These are phyloP conservation scores for Apocheima hispidaria DNA, from an alignment of 2,888 invertebrate species.

Conservation along the genomic window DNA sequence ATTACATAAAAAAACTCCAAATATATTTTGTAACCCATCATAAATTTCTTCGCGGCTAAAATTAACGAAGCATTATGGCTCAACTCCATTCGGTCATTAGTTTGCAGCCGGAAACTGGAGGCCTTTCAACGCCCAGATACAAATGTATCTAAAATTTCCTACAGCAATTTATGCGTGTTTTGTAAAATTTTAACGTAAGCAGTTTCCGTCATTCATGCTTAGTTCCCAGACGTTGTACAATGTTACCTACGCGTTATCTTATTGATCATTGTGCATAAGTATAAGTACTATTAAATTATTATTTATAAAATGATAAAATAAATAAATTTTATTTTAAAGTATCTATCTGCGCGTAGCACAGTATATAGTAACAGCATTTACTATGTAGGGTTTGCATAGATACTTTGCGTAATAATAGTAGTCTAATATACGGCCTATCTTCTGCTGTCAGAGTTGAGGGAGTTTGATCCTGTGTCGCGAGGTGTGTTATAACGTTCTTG, in stretches of 20 bases:
- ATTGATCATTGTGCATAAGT: neutral
- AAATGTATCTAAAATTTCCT: conserved; percentile 12
- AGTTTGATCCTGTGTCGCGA: no score
- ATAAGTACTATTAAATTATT: neutral
- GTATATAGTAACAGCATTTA: no score
- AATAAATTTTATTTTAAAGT: no score
- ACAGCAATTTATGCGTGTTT: conserved; percentile 5
- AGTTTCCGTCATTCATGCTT: conserved; percentile 14
- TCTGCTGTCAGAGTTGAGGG: no score
- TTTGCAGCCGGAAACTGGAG: conserved; percentile 22
- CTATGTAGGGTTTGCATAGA: no score
- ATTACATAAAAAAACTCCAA: conserved; percentile 1
- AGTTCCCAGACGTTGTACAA: conserved; percentile 12
- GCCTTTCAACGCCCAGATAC: conserved; percentile 22
- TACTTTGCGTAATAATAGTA: no score
- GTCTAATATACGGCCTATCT: no score
- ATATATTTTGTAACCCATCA: conserved; percentile 8
- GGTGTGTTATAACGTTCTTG: no score
- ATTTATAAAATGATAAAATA: no score
- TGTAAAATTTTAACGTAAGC: conserved; percentile 11
- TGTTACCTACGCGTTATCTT: no score
- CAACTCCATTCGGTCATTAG: conserved; percentile 28
- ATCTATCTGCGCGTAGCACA: no score
- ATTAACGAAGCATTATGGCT: conserved; percentile 13
- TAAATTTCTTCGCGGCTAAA: conserved; percentile 19